These are phyloP conservation scores for Proisotoma minuta DNA, from an alignment of 2,888 invertebrate species.

Conservation along the genomic window DNA sequence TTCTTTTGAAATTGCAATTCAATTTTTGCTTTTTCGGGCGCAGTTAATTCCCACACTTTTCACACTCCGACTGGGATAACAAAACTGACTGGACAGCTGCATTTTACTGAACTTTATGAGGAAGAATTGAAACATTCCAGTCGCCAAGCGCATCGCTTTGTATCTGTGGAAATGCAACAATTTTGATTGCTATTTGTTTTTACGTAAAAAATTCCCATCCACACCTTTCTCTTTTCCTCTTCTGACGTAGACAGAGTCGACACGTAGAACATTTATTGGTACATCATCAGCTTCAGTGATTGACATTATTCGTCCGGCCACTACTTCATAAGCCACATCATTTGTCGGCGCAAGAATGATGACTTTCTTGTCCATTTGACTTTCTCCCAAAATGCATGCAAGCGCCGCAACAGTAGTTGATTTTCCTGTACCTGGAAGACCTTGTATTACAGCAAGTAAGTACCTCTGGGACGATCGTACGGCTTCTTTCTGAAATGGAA, in stretches of 20 bases:
- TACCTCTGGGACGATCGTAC: background rate
- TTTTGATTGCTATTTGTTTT: no score
- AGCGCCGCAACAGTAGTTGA: background rate
- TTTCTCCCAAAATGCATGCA: background rate
- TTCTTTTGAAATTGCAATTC: background rate
- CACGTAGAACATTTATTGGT: background rate
- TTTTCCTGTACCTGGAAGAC: background rate
- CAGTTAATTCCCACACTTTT: background rate
- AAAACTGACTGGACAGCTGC: no score
- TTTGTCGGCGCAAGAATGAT: background rate
- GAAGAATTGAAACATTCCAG: no score
- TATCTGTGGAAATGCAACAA: no score
- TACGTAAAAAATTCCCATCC: no score
- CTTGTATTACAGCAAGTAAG: background rate
- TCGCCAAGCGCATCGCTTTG: no score
- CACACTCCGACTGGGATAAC: no score
- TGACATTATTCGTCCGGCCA: background rate
- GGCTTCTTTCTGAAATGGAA: background rate
- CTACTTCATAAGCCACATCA: background rate
- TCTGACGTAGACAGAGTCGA: background rate
- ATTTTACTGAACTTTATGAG: no score
- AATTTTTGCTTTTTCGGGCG: background rate
- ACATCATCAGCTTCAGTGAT: background rate
- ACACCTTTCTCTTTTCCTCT: no score
- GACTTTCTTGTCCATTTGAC: background rate